Conservation (phyloP, 2,113 vertebrate species). For the Pyrgilauda ruficollis region DNA sequence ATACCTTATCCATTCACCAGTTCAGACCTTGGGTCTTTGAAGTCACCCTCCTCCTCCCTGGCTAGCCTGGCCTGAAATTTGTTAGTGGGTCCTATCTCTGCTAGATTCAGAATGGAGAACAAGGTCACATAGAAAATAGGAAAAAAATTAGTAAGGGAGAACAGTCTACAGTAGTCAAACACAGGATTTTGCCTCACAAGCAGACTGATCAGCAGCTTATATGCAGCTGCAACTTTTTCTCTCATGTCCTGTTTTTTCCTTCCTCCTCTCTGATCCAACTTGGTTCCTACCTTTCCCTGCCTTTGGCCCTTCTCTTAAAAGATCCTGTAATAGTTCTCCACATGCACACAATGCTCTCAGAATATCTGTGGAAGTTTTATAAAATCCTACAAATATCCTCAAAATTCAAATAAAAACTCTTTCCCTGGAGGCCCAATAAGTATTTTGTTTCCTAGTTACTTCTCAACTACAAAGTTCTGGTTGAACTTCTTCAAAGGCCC, state of each 20-base stretch:
- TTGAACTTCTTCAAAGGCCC: not conserved
- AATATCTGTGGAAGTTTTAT: not conserved
- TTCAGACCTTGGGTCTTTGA: not conserved
- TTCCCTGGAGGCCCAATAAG: not conserved
- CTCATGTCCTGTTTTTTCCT: not conserved
- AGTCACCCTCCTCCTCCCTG: not conserved
- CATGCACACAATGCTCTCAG: not conserved
- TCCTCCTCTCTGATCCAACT: not conserved
- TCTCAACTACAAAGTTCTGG: not conserved
- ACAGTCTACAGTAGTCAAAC: not conserved
- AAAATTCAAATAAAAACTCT: not conserved
- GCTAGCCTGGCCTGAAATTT: not conserved
- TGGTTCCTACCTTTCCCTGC: not conserved
- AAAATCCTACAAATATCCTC: not conserved
- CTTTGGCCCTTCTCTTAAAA: not conserved
- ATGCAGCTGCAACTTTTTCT: not conserved
- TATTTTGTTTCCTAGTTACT: not conserved
- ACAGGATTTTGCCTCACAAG: no score
- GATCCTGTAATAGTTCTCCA: not conserved
- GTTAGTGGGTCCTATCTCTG: not conserved
- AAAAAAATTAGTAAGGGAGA: not conserved
- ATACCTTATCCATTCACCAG: not conserved
- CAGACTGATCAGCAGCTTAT: not conserved
- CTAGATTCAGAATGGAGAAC: not conserved
- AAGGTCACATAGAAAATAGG: not conserved